Percentiles rank a stretch among this genome's conserved stretches.
Evolutionary conservation across 2,888 invertebrate genomes (phyloP).

Genomic region (Boloria selene): DNA sequence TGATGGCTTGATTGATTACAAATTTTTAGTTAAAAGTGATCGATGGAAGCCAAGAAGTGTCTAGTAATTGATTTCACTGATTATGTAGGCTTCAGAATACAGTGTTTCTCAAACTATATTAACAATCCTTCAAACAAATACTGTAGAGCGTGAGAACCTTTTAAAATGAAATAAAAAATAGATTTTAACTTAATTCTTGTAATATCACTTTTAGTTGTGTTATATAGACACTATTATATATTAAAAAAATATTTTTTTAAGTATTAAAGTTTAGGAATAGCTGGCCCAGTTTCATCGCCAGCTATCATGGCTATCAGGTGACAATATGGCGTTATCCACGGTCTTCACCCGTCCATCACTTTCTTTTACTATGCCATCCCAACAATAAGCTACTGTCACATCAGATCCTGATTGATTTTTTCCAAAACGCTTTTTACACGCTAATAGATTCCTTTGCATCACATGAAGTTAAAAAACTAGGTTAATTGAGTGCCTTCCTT

Average conservation of each 20-base stretch:
- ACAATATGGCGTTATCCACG: slow-evolving; percentile 72
- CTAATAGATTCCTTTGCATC: slow-evolving; percentile 61
- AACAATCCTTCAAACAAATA: slow-evolving; percentile 1
- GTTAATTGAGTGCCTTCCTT: slow-evolving; percentile 28
- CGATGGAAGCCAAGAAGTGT: slow-evolving; percentile 59
- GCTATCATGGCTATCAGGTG: slow-evolving; percentile 63
- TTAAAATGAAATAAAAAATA: too few species aligned
- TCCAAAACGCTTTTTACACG: slow-evolving; percentile 57
- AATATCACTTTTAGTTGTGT: too few species aligned
- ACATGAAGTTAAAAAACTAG: slow-evolving; percentile 33
- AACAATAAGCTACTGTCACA: slow-evolving; percentile 74
- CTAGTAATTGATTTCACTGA: slow-evolving; percentile 75
- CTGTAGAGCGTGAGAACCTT: too few species aligned
- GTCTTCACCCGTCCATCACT: slow-evolving; percentile 54
- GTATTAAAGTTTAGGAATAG: slow-evolving; percentile 52
- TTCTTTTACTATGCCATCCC: slow-evolving; percentile 71
- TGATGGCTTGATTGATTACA: slow-evolving; percentile 61
- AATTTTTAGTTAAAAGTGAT: slow-evolving; percentile 65
- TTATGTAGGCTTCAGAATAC: slow-evolving; percentile 53
- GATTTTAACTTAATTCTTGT: too few species aligned
- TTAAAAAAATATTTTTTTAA: slow-evolving; percentile 1
- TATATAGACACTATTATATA: too few species aligned
- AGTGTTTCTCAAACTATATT: slow-evolving; percentile 57
- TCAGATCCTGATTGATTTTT: slow-evolving; percentile 79
- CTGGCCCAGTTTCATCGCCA: slow-evolving; percentile 47